Evolutionary conservation across 2,888 invertebrate genomes (phyloP).

Genomic region (Himalopsyche anomala): DNA sequence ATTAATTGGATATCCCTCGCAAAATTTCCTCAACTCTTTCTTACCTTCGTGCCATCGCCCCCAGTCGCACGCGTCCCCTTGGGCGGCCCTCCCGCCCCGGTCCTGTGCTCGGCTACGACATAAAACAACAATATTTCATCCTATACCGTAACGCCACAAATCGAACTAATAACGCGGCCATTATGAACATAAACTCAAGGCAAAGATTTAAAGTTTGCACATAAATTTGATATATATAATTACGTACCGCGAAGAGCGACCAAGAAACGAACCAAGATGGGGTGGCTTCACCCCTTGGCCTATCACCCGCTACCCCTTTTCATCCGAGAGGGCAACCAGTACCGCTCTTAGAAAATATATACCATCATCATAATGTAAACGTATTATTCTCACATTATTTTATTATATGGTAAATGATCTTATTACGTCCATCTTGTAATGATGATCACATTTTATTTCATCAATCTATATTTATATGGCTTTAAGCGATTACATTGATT

Average conservation of each 20-base stretch:
- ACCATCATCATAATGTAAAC: background rate
- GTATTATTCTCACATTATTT: background rate
- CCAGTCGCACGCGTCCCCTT: conserved; percentile 44
- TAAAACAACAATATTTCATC: conserved; percentile 66
- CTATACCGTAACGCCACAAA: conserved; percentile 66
- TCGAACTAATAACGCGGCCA: conserved; percentile 66
- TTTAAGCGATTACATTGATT: no score
- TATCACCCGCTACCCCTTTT: conserved; percentile 30
- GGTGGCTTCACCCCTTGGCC: conserved; percentile 43
- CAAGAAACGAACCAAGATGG: conserved; percentile 63
- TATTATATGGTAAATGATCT: no score
- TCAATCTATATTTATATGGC: no score
- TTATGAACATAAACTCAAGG: conserved; percentile 66
- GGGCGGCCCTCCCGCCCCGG: conserved; percentile 34
- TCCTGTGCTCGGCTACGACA: conserved; percentile 60
- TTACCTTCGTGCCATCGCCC: conserved; percentile 46
- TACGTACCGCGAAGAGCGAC: conserved; percentile 65
- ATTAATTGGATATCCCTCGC: conserved; percentile 65
- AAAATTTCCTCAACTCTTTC: conserved; percentile 64
- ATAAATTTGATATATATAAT: conserved; percentile 66
- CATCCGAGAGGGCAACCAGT: conserved; percentile 16
- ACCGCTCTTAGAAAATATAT: background rate
- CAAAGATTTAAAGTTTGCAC: conserved; percentile 66
- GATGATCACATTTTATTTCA: no score
- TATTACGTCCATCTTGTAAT: no score